A percentile compares a stretch with the other conserved stretches of the same genome.
Evolutionary conservation across 23 tunicate species (phyloP).

Genomic region (Diplosoma virens): DNA sequence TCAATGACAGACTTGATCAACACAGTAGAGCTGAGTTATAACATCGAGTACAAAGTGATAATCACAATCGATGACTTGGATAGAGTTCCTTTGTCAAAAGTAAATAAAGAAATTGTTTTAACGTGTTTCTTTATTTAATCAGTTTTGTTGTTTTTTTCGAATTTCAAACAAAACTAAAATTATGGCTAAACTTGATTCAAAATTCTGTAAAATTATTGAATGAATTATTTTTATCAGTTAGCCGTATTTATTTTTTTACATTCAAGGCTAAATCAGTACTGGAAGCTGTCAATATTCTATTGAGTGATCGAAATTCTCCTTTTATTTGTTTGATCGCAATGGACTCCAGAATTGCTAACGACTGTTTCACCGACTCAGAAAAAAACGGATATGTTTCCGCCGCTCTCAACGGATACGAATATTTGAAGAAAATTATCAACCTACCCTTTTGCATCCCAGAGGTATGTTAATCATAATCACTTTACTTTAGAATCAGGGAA

Average conservation of each 20-base stretch:
- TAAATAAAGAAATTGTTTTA: too few relatives aligned
- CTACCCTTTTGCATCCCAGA: constrained; percentile 86
- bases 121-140: too few relatives aligned
- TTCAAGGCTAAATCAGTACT: constrained; percentile 84
- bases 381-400: constrained; percentile 18
- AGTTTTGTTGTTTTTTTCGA: too few relatives aligned
- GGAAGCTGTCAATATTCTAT: constrained; percentile 78
- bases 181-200: too few relatives aligned
- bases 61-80: constrained; percentile 89
- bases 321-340: constrained; percentile 83
- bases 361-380: constrained; percentile 68
- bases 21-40: constrained; percentile 40
- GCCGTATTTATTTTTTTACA: too few relatives aligned
- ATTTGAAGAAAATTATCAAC: constrained; percentile 80
- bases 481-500: too few relatives aligned
- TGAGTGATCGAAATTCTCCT: constrained; percentile 74
- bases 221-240: too few relatives aligned
- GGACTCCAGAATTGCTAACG: constrained; percentile 72
- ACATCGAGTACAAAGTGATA: constrained; percentile 57
- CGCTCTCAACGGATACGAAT: constrained; percentile 72
- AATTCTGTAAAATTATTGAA: too few relatives aligned
- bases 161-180: too few relatives aligned
- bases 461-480: constrained; percentile 50
- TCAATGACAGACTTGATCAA: constrained; percentile 50
- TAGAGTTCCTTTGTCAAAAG: constrained; percentile 64